Evolutionary conservation across 2,888 invertebrate species (phyloP).

Genomic region (Pilophorus perplexus): DNA sequence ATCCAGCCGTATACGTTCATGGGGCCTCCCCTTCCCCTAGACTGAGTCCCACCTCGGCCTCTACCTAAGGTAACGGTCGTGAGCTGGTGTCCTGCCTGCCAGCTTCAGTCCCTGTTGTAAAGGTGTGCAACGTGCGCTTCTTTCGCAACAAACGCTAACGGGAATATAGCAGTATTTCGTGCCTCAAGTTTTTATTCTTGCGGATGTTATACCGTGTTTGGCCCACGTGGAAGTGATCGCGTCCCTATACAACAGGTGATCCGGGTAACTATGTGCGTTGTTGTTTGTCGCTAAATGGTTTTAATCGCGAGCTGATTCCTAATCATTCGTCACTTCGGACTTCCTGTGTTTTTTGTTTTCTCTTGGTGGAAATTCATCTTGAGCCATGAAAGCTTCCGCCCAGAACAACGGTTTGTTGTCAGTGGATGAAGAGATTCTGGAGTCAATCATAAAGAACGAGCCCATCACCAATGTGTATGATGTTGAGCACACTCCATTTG

Average conservation of each 20-base stretch:
- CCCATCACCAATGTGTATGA: slow-evolving; percentile 74
- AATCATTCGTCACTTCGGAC: not conserved
- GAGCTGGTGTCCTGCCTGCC: no score
- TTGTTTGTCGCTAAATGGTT: slow-evolving; percentile 12
- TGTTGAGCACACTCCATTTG: slow-evolving; percentile 80
- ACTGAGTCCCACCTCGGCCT: slow-evolving; percentile 8
- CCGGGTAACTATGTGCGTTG: slow-evolving; percentile 13
- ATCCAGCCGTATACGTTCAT: no score
- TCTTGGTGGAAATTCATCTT: not conserved
- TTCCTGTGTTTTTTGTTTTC: not conserved
- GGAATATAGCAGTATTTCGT: no score
- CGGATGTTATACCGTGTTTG: not conserved
- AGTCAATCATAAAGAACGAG: slow-evolving; percentile 64
- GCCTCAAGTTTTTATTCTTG: not conserved
- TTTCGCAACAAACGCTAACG: no score
- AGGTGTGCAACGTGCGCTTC: slow-evolving; percentile 13
- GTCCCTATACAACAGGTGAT: slow-evolving; percentile 8
- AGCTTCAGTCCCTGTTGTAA: slow-evolving; percentile 18
- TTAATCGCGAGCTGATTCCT: no score
- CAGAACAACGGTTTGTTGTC: slow-evolving; percentile 64
- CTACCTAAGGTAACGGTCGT: slow-evolving; percentile 31
- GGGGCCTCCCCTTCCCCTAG: slow-evolving; percentile 5
- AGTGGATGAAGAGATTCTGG: slow-evolving; percentile 60
- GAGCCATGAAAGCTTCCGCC: slow-evolving; percentile 15
- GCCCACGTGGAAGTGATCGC: no score